Base-by-base conservation (phyloP, 2,888 invertebrate genomes). In the Ferdinandea cuprea region DNA sequence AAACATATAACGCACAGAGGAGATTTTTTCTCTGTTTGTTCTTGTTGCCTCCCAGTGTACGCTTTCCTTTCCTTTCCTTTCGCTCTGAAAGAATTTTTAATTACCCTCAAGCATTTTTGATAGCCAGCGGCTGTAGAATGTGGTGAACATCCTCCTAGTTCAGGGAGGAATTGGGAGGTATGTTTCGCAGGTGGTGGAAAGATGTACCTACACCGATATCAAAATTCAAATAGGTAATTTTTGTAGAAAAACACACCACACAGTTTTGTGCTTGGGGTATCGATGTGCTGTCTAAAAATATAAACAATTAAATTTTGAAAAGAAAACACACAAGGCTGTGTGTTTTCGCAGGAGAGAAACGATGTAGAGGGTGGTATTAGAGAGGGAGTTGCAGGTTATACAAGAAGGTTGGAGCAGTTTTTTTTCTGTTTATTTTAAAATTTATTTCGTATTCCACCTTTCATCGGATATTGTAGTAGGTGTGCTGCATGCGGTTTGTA, bases 61-160 rank as follows among this genome's bases (percentile, higher is more conserved):
- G n/a, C n/a, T n/a, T n/a, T n/a, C 42, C 65, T 21, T 21, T 17
- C 40, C 30, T 15, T 7, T 28, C 15, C 46, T 46, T 25, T 11
- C 25, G 0, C 28, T 46, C 15, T 54, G 46, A 72, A 66, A 61
- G 77, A 72, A 78, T 78, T 77, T 77, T 83, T 83, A 71, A 83
- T 83, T 83, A 83, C 72, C 72, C 77, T 40, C 71, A 66, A 76
- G 81, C 71, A 81, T 65, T 66, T 54, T 72, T 80, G 71, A 81
- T 77, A 77, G 71, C 71, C 71, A 63, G 30, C 40, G 71, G 76
- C n/a, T n/a, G 28, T 32, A 50, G 25, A 54, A 25, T 69, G 61
- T 35, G 68, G 72, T 73, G 9, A 59, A 8, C 35, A 42, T 42
- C 52, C 17, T 13, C 17, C 30, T 15, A 19, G 28, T 1, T 19